Evolutionary conservation across 2,113 vertebrate genomes (phyloP).

Genomic region (Mus spicilegus): DNA sequence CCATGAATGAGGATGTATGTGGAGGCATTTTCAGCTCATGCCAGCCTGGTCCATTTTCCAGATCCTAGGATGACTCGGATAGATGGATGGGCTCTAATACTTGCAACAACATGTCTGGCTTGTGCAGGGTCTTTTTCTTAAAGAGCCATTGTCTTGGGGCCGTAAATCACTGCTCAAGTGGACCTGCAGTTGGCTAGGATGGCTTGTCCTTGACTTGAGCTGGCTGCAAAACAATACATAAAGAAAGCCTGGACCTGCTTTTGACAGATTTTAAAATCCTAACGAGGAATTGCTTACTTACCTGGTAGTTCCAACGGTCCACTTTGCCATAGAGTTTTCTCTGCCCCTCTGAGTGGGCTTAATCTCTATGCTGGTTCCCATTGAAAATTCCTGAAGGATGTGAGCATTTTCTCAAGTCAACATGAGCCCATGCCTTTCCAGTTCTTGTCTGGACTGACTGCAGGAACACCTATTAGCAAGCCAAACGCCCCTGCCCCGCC

Average conservation of each 20-base stretch:
- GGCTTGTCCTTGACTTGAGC: slow-evolving; percentile 72
- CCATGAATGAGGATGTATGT: neutral
- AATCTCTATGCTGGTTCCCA: neutral
- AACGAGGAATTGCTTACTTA: slow-evolving; percentile 59
- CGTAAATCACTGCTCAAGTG: slow-evolving; percentile 84
- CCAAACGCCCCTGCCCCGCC: neutral
- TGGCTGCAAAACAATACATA: slow-evolving; percentile 67
- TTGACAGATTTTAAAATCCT: slow-evolving; percentile 51
- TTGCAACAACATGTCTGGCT: slow-evolving; percentile 78
- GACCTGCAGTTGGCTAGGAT: slow-evolving; percentile 77
- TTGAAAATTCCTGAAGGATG: slow-evolving; percentile 34
- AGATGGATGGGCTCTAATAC: slow-evolving; percentile 83
- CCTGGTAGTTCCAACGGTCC: slow-evolving; percentile 26
- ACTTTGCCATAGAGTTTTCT: slow-evolving; percentile 56
- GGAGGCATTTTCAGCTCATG: neutral
- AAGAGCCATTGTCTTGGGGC: slow-evolving; percentile 81
- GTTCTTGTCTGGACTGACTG: neutral
- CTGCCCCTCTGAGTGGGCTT: neutral
- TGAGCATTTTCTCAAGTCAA: slow-evolving; percentile 7
- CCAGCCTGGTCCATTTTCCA: slow-evolving; percentile 17
- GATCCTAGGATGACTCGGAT: slow-evolving; percentile 69
- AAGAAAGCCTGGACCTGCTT: neutral
- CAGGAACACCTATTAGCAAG: neutral
- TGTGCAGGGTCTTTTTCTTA: slow-evolving; percentile 78
- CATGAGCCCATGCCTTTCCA: neutral